Evolutionary conservation across 2,113 vertebrate species (phyloP).

Genomic region (Grus americana): DNA sequence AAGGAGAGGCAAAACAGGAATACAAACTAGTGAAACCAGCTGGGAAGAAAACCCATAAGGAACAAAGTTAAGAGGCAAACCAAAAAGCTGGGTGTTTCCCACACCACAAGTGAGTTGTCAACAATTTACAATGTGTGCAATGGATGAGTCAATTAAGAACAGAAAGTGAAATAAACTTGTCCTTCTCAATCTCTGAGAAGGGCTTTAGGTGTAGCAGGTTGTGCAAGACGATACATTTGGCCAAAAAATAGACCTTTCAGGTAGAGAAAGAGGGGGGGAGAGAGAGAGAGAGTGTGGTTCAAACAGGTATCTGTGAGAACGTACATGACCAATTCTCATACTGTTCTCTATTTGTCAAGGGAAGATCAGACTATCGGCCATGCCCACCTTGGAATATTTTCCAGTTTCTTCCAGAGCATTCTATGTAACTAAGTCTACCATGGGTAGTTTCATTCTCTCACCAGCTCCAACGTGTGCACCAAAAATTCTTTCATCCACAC

Average conservation of each 20-base stretch:
- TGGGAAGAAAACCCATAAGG: background rate
- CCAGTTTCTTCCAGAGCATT: background rate
- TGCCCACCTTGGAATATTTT: background rate
- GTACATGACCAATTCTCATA: background rate
- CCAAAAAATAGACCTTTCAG: background rate
- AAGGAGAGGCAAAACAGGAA: background rate
- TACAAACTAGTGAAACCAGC: background rate
- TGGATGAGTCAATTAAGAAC: background rate
- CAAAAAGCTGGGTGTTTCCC: background rate
- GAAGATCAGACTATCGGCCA: background rate
- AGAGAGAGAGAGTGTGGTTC: background rate
- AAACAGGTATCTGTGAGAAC: background rate
- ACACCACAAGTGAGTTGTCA: background rate
- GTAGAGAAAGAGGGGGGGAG: background rate
- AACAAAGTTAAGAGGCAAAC: background rate
- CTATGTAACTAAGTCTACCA: background rate
- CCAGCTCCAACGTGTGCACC: background rate
- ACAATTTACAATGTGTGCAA: background rate
- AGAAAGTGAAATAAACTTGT: background rate
- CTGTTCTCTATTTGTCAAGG: background rate
- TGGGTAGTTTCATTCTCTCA: background rate
- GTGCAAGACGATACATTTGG: background rate
- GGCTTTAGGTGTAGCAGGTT: background rate
- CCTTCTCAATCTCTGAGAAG: background rate
- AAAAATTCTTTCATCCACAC: background rate